Evolutionary conservation across 2,797 vertebrate genomes (phyloP).

Genomic region (Hippocampus kuda): DNA sequence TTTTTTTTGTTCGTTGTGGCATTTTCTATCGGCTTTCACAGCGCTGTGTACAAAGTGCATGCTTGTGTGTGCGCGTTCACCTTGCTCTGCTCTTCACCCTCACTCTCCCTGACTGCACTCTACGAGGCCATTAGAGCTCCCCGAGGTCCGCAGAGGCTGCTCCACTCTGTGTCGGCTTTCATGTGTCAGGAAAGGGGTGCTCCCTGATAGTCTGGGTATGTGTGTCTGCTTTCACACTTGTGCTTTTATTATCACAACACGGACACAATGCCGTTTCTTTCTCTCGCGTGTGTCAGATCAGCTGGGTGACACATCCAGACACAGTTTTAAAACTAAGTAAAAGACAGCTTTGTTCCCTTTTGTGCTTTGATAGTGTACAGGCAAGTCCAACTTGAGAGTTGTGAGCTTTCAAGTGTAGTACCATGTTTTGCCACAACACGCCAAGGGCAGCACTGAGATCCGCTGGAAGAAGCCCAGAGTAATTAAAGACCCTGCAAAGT

Average conservation of each 20-base stretch:
- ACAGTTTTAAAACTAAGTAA: not conserved
- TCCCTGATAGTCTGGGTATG: constrained; percentile 21
- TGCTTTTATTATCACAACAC: constrained; percentile 34
- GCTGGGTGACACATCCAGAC: constrained; percentile 41
- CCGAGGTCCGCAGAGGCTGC: constrained; percentile 52
- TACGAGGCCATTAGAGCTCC: constrained; percentile 68
- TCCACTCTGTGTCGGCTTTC: constrained; percentile 60
- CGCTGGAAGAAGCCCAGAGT: too few species aligned
- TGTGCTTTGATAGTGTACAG: not conserved
- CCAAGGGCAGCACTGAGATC: not conserved
- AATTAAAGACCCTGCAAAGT: too few species aligned
- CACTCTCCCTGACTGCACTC: constrained; percentile 60
- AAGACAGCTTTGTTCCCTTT: not conserved
- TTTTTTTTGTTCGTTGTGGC: constrained; percentile 37
- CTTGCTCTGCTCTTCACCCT: constrained; percentile 70
- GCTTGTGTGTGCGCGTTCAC: constrained; percentile 55
- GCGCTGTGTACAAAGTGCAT: constrained; percentile 32
- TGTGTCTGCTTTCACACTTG: constrained; percentile 21
- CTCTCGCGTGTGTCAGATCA: constrained; percentile 11
- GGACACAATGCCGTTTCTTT: constrained; percentile 30
- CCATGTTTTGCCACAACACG: not conserved
- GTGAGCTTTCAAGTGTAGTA: not conserved
- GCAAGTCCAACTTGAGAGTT: not conserved
- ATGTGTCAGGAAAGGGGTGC: constrained; percentile 56
- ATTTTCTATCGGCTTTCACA: constrained; percentile 22